These are phyloP conservation scores for Pycnonotus jocosus DNA, from an alignment of 2,113 vertebrate genomes.

Conservation along the genomic window DNA sequence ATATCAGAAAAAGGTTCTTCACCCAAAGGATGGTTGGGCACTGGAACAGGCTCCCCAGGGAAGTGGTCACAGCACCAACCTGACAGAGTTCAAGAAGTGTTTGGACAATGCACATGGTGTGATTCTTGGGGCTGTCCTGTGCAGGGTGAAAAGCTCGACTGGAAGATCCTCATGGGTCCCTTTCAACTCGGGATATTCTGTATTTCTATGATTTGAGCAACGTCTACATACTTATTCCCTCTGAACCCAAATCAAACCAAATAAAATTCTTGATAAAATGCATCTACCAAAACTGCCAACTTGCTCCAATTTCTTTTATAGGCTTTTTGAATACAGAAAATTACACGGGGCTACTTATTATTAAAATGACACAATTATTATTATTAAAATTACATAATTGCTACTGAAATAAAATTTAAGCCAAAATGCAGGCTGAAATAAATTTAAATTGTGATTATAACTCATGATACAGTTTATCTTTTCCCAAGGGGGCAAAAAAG, in stretches of 20 bases:
- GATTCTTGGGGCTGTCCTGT: neutral
- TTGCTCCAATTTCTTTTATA: constrained; percentile 42
- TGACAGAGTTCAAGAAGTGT: neutral
- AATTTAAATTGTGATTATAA: constrained; percentile 21
- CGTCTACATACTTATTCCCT: neutral
- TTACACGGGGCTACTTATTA: neutral
- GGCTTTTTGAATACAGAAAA: constrained; percentile 53
- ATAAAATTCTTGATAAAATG: neutral
- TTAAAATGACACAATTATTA: no score
- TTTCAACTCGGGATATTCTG: neutral
- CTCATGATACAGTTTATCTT: neutral
- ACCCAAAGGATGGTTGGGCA: neutral
- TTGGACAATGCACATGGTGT: neutral
- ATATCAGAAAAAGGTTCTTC: neutral
- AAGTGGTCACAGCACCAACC: neutral
- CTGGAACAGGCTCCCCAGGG: neutral
- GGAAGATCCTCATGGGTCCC: neutral
- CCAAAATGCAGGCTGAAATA: constrained; percentile 6
- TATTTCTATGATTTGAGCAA: neutral
- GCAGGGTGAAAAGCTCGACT: neutral
- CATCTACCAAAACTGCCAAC: neutral
- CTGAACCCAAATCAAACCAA: neutral
- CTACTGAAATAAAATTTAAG: constrained; percentile 42
- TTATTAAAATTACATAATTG: neutral
- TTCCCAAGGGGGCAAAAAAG: neutral